Base-by-base conservation (phyloP, 2,888 invertebrate genomes). In the Euplexia lucipara region DNA sequence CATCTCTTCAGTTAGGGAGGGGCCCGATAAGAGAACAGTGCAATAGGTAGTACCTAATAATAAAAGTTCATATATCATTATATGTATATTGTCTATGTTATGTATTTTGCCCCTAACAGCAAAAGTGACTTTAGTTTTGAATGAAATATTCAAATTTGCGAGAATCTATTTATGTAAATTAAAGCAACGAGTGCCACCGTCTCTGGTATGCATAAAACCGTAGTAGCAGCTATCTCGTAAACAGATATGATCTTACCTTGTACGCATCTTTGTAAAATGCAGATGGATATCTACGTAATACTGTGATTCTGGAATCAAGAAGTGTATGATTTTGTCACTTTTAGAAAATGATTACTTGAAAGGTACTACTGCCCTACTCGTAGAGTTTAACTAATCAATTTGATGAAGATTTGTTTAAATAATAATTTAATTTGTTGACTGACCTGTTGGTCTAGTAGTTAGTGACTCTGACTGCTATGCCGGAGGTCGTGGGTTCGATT, bases 111-210 rank as follows among this genome's bases (percentile, higher is more conserved):
- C 26, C 8, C 10, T 48, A 37, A 52, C 22, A 53, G 47, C 45
- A 58, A 47, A 51, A 30, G 44, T 51, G 41, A 44, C 42, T 41
- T 59, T 52, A 54, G 56, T 61, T 75, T 61, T 61, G 56, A 62
- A 52, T 59, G 39, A 48, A 75, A 56, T 52, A 54, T 70, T 70
- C 49, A 63, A 59, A 59, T 70, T 45, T 42, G 37, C n/a, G 26
- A 48, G 60, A 53, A 69, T 47, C 42, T 56, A 62, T 54, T 60
- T 34, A 75, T 59, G 54, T 37, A 63, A 70, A 75, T 59, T 32
- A 63, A 69, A 75, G 53, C 61, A 70, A 34, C 75, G 56, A 49
- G 34, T 70, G 39, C 54, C 51, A 12, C 39, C 41, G 22, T 39
- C 58, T 47, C 47, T 35, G n/a, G 60, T 32, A 18, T 58, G 35